Conservation (phyloP, 2,797 vertebrate genomes). For the Bradypodion ventrale region DNA sequence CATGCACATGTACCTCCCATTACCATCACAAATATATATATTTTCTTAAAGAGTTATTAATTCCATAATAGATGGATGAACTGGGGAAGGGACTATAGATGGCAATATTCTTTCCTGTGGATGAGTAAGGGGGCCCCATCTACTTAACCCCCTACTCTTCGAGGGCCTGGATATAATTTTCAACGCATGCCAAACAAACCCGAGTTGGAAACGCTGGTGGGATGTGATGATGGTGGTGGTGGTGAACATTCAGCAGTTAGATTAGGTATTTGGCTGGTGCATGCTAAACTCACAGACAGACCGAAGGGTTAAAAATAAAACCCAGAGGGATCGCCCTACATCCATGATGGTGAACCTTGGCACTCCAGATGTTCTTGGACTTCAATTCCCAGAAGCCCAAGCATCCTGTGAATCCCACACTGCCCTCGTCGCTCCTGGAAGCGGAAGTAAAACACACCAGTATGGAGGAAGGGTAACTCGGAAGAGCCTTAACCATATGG, state of each 20-base stretch:
- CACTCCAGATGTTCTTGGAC: no score
- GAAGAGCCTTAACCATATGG: no score
- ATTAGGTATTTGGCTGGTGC: slow-evolving; percentile 45
- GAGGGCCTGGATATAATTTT: slow-evolving; percentile 14
- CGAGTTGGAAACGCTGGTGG: neutral
- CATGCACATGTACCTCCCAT: neutral
- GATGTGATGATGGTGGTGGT: no score
- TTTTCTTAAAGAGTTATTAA: neutral
- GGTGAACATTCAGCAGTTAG: slow-evolving; percentile 38
- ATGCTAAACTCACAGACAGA: slow-evolving; percentile 53
- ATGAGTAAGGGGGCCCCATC: neutral
- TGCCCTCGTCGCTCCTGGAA: no score
- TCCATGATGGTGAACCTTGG: no score
- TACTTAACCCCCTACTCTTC: slow-evolving; percentile 9
- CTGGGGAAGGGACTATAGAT: neutral
- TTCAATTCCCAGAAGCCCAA: no score
- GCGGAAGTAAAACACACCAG: no score
- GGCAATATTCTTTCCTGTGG: neutral
- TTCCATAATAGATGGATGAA: neutral
- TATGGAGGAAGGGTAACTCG: no score
- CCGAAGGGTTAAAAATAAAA: slow-evolving; percentile 40
- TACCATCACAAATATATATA: slow-evolving; percentile 13
- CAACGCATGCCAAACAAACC: neutral
- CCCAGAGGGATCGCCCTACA: no score
- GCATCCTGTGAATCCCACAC: no score